Percentiles rank a stretch among this genome's conserved stretches.
Evolutionary conservation across 2,113 vertebrate species (phyloP).

Genomic region (Hiodon alosoides): DNA sequence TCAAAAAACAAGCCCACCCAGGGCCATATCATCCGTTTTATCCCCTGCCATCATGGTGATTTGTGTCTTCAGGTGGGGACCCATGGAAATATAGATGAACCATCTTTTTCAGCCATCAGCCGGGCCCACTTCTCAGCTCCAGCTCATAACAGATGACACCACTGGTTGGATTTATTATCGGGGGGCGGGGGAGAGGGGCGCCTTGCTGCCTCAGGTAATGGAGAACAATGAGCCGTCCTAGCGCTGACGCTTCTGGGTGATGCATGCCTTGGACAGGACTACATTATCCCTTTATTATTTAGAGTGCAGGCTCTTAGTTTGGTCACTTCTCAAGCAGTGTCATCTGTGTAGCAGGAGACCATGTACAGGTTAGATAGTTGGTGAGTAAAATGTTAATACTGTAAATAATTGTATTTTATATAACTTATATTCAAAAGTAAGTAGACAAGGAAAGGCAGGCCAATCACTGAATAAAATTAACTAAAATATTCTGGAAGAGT

Average conservation of each 20-base stretch:
- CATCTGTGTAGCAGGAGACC: background rate
- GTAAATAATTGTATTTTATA: background rate
- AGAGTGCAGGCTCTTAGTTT: background rate
- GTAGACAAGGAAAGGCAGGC: too few species aligned
- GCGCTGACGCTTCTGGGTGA: too few species aligned
- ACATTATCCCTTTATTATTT: background rate
- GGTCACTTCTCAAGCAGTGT: conserved; percentile 2
- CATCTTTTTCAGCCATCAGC: conserved; percentile 6
- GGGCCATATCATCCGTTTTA: background rate
- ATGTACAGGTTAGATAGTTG: background rate
- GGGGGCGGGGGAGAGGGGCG: background rate
- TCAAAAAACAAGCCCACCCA: background rate
- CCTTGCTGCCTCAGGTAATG: background rate
- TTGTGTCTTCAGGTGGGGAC: background rate
- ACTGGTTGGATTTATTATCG: background rate
- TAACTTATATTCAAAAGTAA: background rate
- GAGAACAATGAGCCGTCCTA: background rate
- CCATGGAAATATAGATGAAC: background rate
- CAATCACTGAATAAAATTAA: too few species aligned
- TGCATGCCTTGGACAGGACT: background rate
- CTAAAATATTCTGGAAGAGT: too few species aligned
- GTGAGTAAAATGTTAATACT: conserved; percentile 1
- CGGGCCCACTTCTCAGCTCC: background rate
- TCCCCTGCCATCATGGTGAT: background rate
- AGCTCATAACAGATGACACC: background rate